Percentiles rank a stretch among this genome's conserved stretches.
These are phyloP conservation scores for Gandaritis pyraliata DNA, from an alignment of 2,888 invertebrate species.

Conservation along the genomic window DNA sequence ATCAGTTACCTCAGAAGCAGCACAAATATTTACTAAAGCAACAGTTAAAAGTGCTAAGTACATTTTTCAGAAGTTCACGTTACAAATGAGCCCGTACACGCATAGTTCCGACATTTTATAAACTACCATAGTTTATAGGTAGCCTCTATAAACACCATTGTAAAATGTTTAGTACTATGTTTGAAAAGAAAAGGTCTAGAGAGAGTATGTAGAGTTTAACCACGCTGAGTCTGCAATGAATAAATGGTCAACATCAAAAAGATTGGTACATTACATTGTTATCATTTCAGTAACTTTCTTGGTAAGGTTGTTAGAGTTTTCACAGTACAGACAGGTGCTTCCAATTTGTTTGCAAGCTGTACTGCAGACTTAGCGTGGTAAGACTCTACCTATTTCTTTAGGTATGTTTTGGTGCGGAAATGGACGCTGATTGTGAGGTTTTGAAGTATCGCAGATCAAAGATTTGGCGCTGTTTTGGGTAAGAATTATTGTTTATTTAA, in stretches of 20 bases:
- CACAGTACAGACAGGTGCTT: no score
- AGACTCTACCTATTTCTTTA: background rate
- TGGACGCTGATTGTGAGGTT: background rate
- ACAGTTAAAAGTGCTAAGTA: conserved; percentile 12
- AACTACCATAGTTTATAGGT: conserved; percentile 26
- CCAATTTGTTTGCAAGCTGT: no score
- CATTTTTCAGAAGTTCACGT: conserved; percentile 17
- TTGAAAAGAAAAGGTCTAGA: conserved; percentile 37
- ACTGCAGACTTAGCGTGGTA: no score
- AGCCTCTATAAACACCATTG: conserved; percentile 32
- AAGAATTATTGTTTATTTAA: conserved; percentile 4
- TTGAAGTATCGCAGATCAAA: background rate
- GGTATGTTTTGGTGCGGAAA: conserved; percentile 8
- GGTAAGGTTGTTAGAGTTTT: no score
- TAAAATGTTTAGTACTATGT: conserved; percentile 31
- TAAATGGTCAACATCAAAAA: no score
- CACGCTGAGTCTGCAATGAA: no score
- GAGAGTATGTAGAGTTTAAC: background rate
- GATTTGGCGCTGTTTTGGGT: conserved; percentile 7
- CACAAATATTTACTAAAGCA: conserved; percentile 14
- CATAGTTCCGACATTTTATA: conserved; percentile 20
- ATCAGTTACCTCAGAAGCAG: conserved; percentile 16
- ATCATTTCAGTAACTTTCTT: no score
- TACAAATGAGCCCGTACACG: conserved; percentile 15
- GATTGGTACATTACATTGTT: no score